Conservation (phyloP, 2,797 vertebrate genomes). For the Tinamus major region DNA sequence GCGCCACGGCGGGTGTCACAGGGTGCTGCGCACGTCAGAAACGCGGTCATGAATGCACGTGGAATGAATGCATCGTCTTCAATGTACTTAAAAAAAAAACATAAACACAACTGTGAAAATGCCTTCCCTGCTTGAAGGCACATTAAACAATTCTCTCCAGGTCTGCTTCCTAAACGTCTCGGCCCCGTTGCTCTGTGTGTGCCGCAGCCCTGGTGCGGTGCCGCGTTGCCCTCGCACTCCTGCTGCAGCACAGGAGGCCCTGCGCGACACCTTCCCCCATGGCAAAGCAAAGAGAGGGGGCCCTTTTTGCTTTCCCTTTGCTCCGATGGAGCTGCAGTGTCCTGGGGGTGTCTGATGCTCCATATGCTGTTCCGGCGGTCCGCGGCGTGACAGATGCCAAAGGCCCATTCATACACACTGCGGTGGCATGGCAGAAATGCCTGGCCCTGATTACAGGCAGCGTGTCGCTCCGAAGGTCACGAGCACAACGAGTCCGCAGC, state of each 20-base stretch:
- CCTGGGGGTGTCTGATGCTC: background rate
- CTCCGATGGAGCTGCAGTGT: background rate
- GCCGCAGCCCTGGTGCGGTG: background rate
- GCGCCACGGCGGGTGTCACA: constrained; percentile 62
- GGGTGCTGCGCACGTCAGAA: constrained; percentile 65
- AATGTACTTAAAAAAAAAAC: constrained; percentile 68
- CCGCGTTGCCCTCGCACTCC: fast-evolving
- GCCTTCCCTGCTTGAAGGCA: constrained; percentile 16
- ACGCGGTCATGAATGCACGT: constrained; percentile 72
- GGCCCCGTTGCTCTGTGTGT: background rate
- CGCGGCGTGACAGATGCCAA: constrained; percentile 5
- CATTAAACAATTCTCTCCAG: background rate
- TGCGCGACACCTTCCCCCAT: background rate
- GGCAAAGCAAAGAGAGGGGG: background rate
- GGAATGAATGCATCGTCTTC: constrained; percentile 49
- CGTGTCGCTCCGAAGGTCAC: constrained; percentile 46
- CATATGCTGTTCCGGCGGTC: constrained; percentile 1
- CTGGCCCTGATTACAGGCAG: background rate
- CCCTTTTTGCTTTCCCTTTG: background rate
- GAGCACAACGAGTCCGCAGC: constrained; percentile 32
- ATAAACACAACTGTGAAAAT: constrained; percentile 74
- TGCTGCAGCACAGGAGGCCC: background rate
- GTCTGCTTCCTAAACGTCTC: background rate
- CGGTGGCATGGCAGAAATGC: constrained; percentile 11
- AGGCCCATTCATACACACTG: constrained; percentile 12